Evolutionary conservation across 2,113 vertebrate genomes (phyloP), one percentile per base, ranked within the genome.

Genomic region (Canis aureus): DNA sequence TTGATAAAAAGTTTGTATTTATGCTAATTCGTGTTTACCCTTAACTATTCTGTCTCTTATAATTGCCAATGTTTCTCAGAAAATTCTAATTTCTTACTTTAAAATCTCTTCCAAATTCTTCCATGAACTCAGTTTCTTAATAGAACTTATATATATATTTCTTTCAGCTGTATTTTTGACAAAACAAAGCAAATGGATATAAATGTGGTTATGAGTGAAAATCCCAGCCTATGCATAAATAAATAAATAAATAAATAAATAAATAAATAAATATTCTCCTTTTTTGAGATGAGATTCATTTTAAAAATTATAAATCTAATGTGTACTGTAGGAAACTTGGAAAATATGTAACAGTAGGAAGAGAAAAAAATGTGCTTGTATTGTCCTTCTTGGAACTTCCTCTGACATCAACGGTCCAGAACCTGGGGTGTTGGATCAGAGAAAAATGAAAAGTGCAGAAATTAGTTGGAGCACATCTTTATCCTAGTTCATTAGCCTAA

Each of bases 41-140:
- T 78, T 86, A 67, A 35, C 20, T 23, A 55, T 43, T 55, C 15
- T 73, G 12, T 71, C 89, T 96, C 49, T 86, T 76, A 88, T 71
- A 89, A 73, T 51, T 80, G 19, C 49, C 11, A 64, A 19, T 6
- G 53, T 66, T 95, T 29, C 13, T 9, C n/a, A 49, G 60, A 22
- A 94, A 94, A 88, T 73, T 64, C 79, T 1, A 57, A 25, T 49
- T 80, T 84, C 15, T 96, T 89, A 32, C 69, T 74, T 83, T 83
- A 35, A 87, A 62, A 49, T 0, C 29, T 49, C 13, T 84, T 93
- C 60, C 27, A 43, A 76, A 51, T 74, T 82, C 19, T 74, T 78
- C 69, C 53, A 20, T 25, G 15, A 89, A 95, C 17, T 59, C n/a
- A 32, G 1, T 69, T 92, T 94, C 43, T 90, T 76, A 66, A 57